Percentiles rank a stretch among this genome's conserved stretches.
These are phyloP conservation scores for Erpornis zantholeuca DNA, from an alignment of 2,113 vertebrate genomes.

Conservation along the genomic window DNA sequence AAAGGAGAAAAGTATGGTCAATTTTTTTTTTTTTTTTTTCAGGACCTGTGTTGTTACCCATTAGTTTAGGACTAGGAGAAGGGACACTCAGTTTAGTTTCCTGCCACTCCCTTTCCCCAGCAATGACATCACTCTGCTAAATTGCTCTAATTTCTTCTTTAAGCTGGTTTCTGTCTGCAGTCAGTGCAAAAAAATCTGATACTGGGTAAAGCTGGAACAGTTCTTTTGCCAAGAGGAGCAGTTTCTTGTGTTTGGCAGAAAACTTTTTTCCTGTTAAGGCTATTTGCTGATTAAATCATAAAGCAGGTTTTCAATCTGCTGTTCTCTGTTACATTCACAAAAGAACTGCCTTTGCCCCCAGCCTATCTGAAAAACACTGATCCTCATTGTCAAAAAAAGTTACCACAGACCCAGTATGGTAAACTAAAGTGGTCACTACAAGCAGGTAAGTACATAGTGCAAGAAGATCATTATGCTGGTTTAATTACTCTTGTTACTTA, in stretches of 20 bases:
- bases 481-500: not conserved
- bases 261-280: not conserved
- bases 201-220: not conserved
- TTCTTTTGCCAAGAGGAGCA: not conserved
- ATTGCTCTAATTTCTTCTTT: not conserved
- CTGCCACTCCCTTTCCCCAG: not conserved
- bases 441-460: not conserved
- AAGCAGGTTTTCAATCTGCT: not conserved
- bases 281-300: not conserved
- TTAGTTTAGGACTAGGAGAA: not conserved
- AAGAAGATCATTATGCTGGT: not conserved
- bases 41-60: not conserved
- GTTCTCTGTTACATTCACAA: not conserved
- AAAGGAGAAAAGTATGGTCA: not conserved
- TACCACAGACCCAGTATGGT: not conserved
- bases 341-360: not conserved
- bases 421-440: not conserved
- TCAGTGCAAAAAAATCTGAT: not conserved
- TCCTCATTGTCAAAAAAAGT: not conserved
- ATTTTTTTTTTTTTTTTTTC: not conserved
- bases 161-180: not conserved
- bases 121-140: not conserved
- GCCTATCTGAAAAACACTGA: not conserved
- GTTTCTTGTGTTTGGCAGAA: not conserved
- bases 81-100: not conserved